Percentiles rank a stretch among this genome's conserved stretches.
phyloP scores from a whole-genome alignment of 2,888 invertebrate species.

The Cistogaster globosa region DNA sequence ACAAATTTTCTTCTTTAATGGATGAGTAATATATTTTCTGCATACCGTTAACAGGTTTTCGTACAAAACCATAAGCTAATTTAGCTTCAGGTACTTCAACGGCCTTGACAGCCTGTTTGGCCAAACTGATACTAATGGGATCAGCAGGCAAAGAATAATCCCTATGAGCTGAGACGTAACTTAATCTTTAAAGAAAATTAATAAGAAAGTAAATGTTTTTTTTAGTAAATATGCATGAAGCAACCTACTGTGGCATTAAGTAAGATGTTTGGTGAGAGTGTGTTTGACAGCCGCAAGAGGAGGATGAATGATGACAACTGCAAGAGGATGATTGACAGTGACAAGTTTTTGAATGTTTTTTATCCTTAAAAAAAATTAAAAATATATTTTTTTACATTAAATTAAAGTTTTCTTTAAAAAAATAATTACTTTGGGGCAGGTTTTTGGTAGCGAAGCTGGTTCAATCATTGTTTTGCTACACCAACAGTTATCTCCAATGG shows the following conservation, averaged over 20 bases:
- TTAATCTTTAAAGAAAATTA: slow-evolving; percentile 14
- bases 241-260: slow-evolving; percentile 63
- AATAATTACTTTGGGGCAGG: slow-evolving; percentile 79
- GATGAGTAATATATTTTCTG: slow-evolving; percentile 77
- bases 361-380: background rate
- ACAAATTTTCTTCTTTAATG: slow-evolving; percentile 84
- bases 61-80: slow-evolving; percentile 84
- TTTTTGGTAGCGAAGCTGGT: slow-evolving; percentile 80
- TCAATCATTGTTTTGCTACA: slow-evolving; percentile 81
- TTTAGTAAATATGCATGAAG: background rate
- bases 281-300: background rate
- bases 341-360: slow-evolving; percentile 41
- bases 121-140: slow-evolving; percentile 83
- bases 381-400: background rate
- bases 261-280: slow-evolving; percentile 30
- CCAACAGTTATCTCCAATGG: slow-evolving; percentile 81
- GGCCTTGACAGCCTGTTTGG: slow-evolving; percentile 82
- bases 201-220: background rate
- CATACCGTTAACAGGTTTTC: slow-evolving; percentile 82
- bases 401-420: background rate
- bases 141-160: slow-evolving; percentile 82
- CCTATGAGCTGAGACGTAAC: background rate
- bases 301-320: slow-evolving; percentile 28
- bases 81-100: slow-evolving; percentile 83
- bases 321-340: slow-evolving; percentile 35